phyloP scores from a whole-genome alignment of 2,888 invertebrate genomes.

The Torymus aiolomorphi region DNA sequence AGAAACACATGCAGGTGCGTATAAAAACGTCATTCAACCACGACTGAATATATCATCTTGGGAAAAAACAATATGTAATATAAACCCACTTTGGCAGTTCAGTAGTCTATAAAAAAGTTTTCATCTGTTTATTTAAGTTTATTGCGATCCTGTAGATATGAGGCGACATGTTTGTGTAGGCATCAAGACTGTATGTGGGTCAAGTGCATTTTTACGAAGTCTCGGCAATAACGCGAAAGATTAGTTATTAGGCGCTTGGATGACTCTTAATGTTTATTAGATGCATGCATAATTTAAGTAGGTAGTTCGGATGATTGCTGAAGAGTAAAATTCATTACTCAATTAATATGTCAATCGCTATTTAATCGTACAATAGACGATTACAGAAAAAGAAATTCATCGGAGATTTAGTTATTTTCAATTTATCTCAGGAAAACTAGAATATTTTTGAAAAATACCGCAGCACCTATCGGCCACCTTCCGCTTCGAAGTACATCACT shows the following conservation, averaged over 20 bases:
- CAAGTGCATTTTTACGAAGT: constrained; percentile 20
- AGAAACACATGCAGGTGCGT: no score
- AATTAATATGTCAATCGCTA: no score
- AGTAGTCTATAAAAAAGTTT: no score
- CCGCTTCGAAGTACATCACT: constrained; percentile 10
- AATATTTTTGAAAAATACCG: not conserved
- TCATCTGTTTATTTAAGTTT: not conserved
- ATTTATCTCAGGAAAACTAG: constrained; percentile 2
- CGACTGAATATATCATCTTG: no score
- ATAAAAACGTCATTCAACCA: no score
- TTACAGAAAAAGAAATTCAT: no score
- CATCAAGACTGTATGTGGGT: constrained; percentile 17
- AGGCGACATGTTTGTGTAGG: not conserved
- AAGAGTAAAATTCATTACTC: constrained; percentile 8
- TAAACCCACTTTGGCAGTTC: no score
- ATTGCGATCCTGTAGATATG: constrained; percentile 12
- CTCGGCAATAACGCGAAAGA: not conserved
- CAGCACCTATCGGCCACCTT: not conserved
- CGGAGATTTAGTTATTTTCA: no score
- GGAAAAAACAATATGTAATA: no score
- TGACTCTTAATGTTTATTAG: constrained; percentile 27
- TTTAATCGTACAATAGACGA: no score
- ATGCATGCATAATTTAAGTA: constrained; percentile 19
- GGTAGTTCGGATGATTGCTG: not conserved
- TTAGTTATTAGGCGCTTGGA: constrained; percentile 15